Conservation (phyloP, 2,888 invertebrate genomes). For the Tupiocoris notatus region DNA sequence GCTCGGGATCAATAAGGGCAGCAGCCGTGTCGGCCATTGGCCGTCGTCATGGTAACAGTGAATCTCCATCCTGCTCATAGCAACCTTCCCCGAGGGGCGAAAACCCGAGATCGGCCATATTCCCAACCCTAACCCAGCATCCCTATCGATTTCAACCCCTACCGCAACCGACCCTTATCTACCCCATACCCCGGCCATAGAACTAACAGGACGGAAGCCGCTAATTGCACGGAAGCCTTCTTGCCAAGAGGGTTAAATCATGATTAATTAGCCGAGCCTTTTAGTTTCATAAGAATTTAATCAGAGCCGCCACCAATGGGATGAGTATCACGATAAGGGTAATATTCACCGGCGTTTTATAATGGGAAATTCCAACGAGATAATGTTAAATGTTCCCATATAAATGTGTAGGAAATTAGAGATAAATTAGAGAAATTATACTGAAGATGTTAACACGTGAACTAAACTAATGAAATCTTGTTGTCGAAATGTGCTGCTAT, state of each 20-base stretch:
- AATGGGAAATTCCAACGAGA: too few species aligned
- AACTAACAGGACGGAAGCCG: neutral
- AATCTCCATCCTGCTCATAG: neutral
- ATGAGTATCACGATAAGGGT: too few species aligned
- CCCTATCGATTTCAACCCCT: conserved; percentile 27
- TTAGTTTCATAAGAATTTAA: neutral
- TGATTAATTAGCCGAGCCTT: neutral
- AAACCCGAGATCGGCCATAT: conserved; percentile 14
- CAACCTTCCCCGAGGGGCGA: neutral
- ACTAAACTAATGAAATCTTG: too few species aligned
- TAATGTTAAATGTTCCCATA: too few species aligned
- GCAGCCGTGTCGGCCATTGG: conserved; percentile 29
- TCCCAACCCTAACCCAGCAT: conserved; percentile 16
- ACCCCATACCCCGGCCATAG: neutral
- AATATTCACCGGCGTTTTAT: too few species aligned
- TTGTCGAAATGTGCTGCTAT: too few species aligned
- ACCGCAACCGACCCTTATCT: neutral
- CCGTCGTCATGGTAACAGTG: conserved; percentile 23
- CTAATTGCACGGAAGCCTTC: conserved; percentile 9
- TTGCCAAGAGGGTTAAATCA: neutral
- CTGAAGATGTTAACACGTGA: too few species aligned
- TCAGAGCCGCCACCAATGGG: neutral
- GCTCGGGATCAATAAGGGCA: conserved; percentile 28
- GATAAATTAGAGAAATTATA: too few species aligned
- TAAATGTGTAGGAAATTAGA: too few species aligned